Evolutionary conservation across 1,140 invertebrate species (phyloP), one percentile per base, ranked within the genome.

Genomic region (Habropoda laboriosa): DNA sequence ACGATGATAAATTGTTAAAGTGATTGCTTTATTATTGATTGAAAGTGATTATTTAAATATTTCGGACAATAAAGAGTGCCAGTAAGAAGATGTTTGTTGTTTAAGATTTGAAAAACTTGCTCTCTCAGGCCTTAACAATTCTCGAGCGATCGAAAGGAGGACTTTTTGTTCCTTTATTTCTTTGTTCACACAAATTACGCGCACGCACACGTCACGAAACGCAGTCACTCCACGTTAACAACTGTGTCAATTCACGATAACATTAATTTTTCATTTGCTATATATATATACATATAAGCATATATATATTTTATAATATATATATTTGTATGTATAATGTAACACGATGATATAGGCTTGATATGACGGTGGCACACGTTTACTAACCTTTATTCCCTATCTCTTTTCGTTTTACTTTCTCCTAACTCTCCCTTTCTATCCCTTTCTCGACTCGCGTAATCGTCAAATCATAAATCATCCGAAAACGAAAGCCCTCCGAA

Each of bases 281-380:
- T 86, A 67, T 79, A 83, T 88, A 79, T 72, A 71, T 60, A 79
- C 45, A 60, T 60, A 49, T 73, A n/a, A n/a, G n/a, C n/a, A 76
- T 73, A 53, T 57, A 72, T 85, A 60, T 72, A 78, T 77, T 40
- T 72, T 57, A 78, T 30, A 61, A 74, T 77, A 85, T 84, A 84
- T 81, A 82, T 91, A 90, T 85, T n/a, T 87, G 89, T 84, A 68
- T 68, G 12, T 68, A 71, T 71, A 71, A 71, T 71, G 73, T 92
- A 93, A 92, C 91, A 92, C 87, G 89, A 91, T 93, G 91, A 93
- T 93, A 93, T 93, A 92, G 90, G 91, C 89, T 92, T 92, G 92
- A 93, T 93, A 93, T 93, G 92, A 91, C 87, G 87, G 87, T 91
- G 90, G 89, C 86, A 88, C 87, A 88, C 86, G 82, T 88, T 88